These are phyloP conservation scores for Aphyosemion australe DNA, from an alignment of 2,113 vertebrate genomes.

Conservation along the genomic window DNA sequence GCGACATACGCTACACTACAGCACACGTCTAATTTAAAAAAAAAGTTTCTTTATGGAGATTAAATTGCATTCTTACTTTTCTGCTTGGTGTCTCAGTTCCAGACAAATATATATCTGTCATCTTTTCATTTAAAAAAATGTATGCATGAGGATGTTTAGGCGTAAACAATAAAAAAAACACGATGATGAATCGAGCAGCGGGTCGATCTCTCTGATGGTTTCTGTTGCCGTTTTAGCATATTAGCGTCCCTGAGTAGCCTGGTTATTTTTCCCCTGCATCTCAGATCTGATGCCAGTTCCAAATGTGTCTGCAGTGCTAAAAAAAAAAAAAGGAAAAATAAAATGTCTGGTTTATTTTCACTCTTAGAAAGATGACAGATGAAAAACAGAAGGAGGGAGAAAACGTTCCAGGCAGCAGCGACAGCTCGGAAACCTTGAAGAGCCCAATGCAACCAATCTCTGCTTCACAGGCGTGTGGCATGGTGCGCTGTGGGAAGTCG, in stretches of 20 bases:
- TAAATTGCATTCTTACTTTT: constrained; percentile 27
- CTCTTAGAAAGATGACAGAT: constrained; percentile 62
- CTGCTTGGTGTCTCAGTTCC: constrained; percentile 8
- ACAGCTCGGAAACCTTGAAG: constrained; percentile 60
- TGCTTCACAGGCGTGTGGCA: constrained; percentile 49
- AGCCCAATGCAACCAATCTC: constrained; percentile 67
- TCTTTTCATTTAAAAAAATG: constrained; percentile 23
- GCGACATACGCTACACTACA: constrained; percentile 48
- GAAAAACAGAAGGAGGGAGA: constrained; percentile 54
- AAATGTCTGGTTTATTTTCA: constrained; percentile 58
- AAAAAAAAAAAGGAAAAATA: constrained; percentile 18
- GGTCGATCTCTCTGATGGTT: constrained; percentile 31
- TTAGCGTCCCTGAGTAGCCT: constrained; percentile 14
- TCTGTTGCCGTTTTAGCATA: constrained; percentile 22
- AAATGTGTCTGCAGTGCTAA: constrained; percentile 14
- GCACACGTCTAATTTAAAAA: constrained; percentile 46
- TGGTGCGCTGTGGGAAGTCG: constrained; percentile 61
- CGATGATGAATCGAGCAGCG: not conserved
- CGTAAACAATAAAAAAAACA: constrained; percentile 15
- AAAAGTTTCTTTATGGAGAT: constrained; percentile 19
- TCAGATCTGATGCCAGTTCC: constrained; percentile 5
- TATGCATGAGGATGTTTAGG: constrained; percentile 29
- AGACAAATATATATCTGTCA: constrained; percentile 7
- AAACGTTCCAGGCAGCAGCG: constrained; percentile 50
- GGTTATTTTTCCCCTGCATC: not conserved